Evolutionary conservation across 2,797 vertebrate genomes (phyloP).

Genomic region (Poecilia velifera): DNA sequence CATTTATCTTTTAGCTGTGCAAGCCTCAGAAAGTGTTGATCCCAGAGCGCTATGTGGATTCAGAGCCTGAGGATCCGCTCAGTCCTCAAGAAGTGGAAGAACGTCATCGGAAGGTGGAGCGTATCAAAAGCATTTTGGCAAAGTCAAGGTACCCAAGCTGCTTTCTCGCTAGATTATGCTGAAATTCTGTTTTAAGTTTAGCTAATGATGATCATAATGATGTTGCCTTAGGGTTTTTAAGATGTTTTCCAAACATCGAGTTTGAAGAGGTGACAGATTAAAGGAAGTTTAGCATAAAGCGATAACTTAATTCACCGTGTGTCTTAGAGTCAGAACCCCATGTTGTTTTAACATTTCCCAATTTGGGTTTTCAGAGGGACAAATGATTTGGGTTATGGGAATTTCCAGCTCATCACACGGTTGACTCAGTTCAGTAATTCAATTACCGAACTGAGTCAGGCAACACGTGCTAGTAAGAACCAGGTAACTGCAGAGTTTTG

Average conservation of each 20-base stretch:
- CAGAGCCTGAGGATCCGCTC: constrained; percentile 91
- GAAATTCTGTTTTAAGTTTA: not conserved
- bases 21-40: constrained; percentile 94
- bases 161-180: not conserved
- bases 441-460: not conserved
- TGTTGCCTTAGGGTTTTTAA: constrained; percentile 3
- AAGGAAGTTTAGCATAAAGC: not conserved
- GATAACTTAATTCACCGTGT: not conserved
- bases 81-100: constrained; percentile 91
- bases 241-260: not conserved
- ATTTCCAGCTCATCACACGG: not conserved
- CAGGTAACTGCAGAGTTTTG: not conserved
- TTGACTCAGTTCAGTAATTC: not conserved
- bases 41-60: constrained; percentile 92
- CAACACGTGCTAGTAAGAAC: not conserved
- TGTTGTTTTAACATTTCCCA: not conserved
- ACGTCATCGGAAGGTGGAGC: constrained; percentile 91
- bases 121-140: constrained; percentile 93
- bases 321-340: not conserved
- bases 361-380: not conserved
- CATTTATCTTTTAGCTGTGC: constrained; percentile 82
- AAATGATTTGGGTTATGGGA: not conserved
- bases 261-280: not conserved
- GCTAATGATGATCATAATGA: not conserved
- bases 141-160: constrained; percentile 88